Base-by-base conservation (phyloP, 2,113 vertebrate species). In the Ciconia maguari region DNA sequence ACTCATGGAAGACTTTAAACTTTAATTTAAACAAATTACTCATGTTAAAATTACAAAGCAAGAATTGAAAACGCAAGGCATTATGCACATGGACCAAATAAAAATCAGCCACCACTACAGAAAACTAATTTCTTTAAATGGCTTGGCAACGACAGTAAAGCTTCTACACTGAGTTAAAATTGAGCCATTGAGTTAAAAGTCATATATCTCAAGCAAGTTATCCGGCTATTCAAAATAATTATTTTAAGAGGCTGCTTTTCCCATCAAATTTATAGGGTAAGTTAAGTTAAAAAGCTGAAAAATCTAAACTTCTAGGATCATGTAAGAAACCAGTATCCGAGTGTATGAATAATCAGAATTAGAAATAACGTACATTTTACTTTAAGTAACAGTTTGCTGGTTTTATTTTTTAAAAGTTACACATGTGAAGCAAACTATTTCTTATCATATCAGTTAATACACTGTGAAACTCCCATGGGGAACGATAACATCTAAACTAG, bases 311-410 rank as follows among this genome's bases (percentile, higher is more conserved):
- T 88, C n/a, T 20, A 80, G 12, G 38, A 41, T 58, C 17, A 34
- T 7, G 8, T 70, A 70, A 77, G 46, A 90, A 93, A 75, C 0
- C 0, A 2, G 5, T 48, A 66, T 52, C 1, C 1, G 57, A 65
- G 4, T n/a, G 4, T 24, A 69, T 30, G 44, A 12, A 4, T 46
- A 51, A 75, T 25, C 27, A 51, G 32, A 70, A 81, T 49, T 58
- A n/a, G 49, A 75, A 89, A 64, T 68, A 49, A 52, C 8, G 2
- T 26, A 25, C 9, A 20, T 61, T 74, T 88, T 77, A 61, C 25
- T 10, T 74, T 60, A 58, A 20, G 12, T 27, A 86, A n/a, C 7
- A 64, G 22, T 70, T 83, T 44, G 5, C 20, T 71, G 9, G 7
- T 7, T 76, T 83, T 81, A 29, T 66, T 89, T 93, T 48, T 62